These are phyloP conservation scores for Xylocampa areola DNA, from an alignment of 2,888 invertebrate genomes.

Conservation along the genomic window DNA sequence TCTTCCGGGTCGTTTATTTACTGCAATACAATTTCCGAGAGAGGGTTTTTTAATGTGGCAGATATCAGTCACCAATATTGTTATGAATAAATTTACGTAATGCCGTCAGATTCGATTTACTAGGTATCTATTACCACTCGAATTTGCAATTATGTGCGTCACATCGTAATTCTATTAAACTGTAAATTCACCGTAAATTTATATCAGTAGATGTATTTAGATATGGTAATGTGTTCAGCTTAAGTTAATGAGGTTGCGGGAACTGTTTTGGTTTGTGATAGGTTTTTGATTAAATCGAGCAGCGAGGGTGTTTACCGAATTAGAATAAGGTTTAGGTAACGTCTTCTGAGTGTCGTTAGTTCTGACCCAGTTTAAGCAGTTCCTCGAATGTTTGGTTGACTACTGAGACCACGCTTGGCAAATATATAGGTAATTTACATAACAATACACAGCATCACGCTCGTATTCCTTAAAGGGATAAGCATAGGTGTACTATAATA, in stretches of 20 bases:
- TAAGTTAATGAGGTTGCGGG: slow-evolving; percentile 50
- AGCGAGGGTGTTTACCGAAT: slow-evolving; percentile 30
- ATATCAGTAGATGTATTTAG: slow-evolving; percentile 21
- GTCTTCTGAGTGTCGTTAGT: slow-evolving; percentile 13
- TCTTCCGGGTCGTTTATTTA: slow-evolving; percentile 40
- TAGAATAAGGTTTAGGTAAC: slow-evolving; percentile 37
- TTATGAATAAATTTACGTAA: slow-evolving; percentile 69
- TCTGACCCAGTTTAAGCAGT: not conserved
- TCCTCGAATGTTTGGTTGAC: not conserved
- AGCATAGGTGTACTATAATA: too few species aligned
- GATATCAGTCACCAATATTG: slow-evolving; percentile 26
- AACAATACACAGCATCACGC: too few species aligned
- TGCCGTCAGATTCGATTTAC: slow-evolving; percentile 66
- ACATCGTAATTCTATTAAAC: slow-evolving; percentile 41
- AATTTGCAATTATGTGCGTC: slow-evolving; percentile 57
- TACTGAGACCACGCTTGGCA: not conserved
- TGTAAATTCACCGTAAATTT: slow-evolving; percentile 46
- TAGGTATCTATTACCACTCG: slow-evolving; percentile 57
- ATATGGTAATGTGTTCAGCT: slow-evolving; percentile 54
- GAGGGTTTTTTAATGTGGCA: slow-evolving; percentile 34
- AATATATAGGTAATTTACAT: not conserved
- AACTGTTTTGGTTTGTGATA: slow-evolving; percentile 49
- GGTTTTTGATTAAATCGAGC: slow-evolving; percentile 52
- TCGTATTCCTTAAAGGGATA: too few species aligned
- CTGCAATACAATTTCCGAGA: slow-evolving; percentile 34